Evolutionary conservation across 2,113 vertebrate species (phyloP).

Genomic region (Tragelaphus strepsiceros): DNA sequence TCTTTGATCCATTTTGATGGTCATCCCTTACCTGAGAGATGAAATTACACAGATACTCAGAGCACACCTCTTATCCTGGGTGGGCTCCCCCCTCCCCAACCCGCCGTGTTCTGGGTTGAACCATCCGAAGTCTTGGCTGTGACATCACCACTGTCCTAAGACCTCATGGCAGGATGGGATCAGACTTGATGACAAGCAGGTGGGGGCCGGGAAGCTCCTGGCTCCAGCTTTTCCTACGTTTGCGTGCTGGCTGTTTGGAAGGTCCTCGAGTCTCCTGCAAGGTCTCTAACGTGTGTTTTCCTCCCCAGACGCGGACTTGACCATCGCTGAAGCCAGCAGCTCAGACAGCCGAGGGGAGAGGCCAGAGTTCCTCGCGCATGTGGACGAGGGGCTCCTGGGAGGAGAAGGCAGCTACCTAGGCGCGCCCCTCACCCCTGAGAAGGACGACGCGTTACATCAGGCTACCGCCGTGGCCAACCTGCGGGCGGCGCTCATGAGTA

Average conservation of each 20-base stretch:
- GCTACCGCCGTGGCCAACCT: conserved; percentile 91
- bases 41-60: too few species aligned
- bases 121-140: neutral
- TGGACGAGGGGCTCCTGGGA: conserved; percentile 86
- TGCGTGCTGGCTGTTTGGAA: accelerated
- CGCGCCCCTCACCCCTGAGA: conserved; percentile 82
- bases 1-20: neutral
- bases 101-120: neutral
- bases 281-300: neutral
- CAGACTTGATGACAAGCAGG: accelerated
- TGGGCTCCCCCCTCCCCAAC: neutral
- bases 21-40: neutral
- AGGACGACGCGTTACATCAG: conserved; percentile 86
- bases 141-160: accelerated
- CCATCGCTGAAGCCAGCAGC: conserved; percentile 86
- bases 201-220: accelerated
- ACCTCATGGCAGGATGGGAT: accelerated
- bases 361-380: conserved; percentile 84
- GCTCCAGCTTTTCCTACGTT: neutral
- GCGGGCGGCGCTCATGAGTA: conserved; percentile 95
- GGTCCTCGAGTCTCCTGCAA: neutral
- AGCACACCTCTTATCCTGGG: neutral
- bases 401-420: conserved; percentile 87
- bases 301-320: conserved; percentile 84
- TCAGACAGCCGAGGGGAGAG: conserved; percentile 88